phyloP scores from a whole-genome alignment of 2,797 vertebrate species.

The Macroramphosus scolopax region DNA sequence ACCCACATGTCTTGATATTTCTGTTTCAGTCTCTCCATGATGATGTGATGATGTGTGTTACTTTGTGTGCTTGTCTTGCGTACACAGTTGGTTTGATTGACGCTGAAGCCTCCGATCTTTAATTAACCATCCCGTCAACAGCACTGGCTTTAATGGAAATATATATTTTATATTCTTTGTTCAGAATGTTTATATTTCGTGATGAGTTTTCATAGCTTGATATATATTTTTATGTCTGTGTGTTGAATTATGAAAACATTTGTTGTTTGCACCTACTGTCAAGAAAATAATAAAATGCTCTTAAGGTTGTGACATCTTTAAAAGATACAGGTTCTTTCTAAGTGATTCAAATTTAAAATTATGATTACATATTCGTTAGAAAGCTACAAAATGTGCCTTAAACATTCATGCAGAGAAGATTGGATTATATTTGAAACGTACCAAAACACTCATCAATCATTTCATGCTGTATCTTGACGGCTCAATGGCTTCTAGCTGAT shows the following conservation, averaged over 20 bases:
- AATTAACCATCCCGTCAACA: slow-evolving; percentile 4
- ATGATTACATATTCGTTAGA: not conserved
- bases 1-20: not conserved
- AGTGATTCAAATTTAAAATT: slow-evolving; percentile 21
- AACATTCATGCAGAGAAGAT: slow-evolving; percentile 4
- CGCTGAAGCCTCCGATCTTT: slow-evolving; percentile 30
- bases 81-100: slow-evolving; percentile 14
- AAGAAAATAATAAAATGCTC: slow-evolving; percentile 13
- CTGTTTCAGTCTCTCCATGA: not conserved
- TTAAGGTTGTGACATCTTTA: not conserved
- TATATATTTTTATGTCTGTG: slow-evolving; percentile 40
- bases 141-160: slow-evolving; percentile 29
- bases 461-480: not conserved
- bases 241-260: slow-evolving; percentile 26
- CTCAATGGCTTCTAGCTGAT: no score
- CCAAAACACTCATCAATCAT: not conserved
- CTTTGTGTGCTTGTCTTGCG: no score
- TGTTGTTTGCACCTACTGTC: slow-evolving; percentile 19
- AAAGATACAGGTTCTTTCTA: slow-evolving; percentile 2
- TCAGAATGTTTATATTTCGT: slow-evolving; percentile 37
- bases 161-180: slow-evolving; percentile 24
- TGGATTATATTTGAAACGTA: slow-evolving; percentile 7
- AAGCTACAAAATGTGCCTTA: slow-evolving; percentile 59
- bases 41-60: not conserved
- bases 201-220: slow-evolving; percentile 21